Percentiles rank a stretch among this genome's conserved stretches.
These are phyloP conservation scores for Dryobotodes eremita DNA, from an alignment of 2,888 invertebrate species.

Conservation along the genomic window DNA sequence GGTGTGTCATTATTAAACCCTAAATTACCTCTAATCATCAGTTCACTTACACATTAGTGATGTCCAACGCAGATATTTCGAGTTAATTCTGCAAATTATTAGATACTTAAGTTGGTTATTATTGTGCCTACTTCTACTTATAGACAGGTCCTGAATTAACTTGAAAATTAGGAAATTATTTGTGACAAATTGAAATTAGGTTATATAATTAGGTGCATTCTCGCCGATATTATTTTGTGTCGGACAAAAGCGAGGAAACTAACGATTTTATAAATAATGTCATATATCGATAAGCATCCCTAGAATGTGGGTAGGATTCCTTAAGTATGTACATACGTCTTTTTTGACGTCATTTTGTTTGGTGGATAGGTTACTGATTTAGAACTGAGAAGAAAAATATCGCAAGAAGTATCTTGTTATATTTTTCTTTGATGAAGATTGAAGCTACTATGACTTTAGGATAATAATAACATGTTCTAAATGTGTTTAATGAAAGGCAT, in stretches of 20 bases:
- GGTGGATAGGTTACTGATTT: neutral
- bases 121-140: neutral
- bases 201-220: neutral
- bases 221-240: neutral
- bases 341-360: neutral
- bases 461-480: conserved; percentile 2
- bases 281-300: neutral
- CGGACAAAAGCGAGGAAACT: neutral
- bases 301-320: neutral
- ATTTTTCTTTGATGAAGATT: neutral
- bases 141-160: conserved; percentile 11
- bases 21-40: conserved; percentile 51
- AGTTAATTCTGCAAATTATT: conserved; percentile 8
- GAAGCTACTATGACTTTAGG: neutral
- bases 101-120: conserved; percentile 31
- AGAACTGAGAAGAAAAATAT: neutral
- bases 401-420: neutral
- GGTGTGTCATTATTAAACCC: conserved; percentile 35
- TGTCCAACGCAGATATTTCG: conserved; percentile 40
- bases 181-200: conserved; percentile 1
- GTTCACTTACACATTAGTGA: conserved; percentile 18
- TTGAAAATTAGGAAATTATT: conserved; percentile 18
- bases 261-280: neutral
- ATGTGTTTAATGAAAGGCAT: conserved; percentile 6
- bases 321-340: neutral